A percentile compares a stretch with the other conserved stretches of the same genome.
phyloP scores from a whole-genome alignment of 2,888 invertebrate species.

The Sialis lutaria region DNA sequence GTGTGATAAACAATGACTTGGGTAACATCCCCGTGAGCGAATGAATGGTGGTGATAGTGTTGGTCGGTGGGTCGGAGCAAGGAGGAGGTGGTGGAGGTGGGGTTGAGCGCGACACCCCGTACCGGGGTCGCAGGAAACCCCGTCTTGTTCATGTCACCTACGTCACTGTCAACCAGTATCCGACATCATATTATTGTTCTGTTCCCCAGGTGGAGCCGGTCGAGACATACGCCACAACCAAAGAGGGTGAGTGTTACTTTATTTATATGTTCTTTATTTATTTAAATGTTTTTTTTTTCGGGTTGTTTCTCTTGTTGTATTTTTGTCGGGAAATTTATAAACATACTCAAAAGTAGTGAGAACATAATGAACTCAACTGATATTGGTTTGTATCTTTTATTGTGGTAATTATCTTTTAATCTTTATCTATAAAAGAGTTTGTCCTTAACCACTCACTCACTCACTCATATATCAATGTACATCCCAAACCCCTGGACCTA shows the following conservation, averaged over 20 bases:
- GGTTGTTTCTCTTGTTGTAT: neutral
- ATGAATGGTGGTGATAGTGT: conserved; percentile 50
- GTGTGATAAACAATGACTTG: too few relatives aligned
- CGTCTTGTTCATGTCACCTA: conserved; percentile 14
- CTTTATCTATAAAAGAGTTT: too few relatives aligned
- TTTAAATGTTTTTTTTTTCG: neutral
- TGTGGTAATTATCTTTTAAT: too few relatives aligned
- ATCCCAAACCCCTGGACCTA: too few relatives aligned
- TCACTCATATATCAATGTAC: too few relatives aligned
- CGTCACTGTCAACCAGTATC: conserved; percentile 13
- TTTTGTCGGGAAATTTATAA: neutral
- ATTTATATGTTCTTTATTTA: neutral
- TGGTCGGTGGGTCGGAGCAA: conserved; percentile 39
- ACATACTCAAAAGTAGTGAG: neutral
- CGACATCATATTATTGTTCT: neutral
- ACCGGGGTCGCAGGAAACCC: conserved; percentile 30
- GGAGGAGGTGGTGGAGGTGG: conserved; percentile 35
- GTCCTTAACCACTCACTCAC: too few relatives aligned
- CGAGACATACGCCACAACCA: conserved; percentile 67
- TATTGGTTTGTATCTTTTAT: too few relatives aligned
- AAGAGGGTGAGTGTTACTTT: conserved; percentile 51
- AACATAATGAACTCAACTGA: too few relatives aligned
- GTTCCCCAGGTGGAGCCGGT: conserved; percentile 33
- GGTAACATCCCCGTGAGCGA: neutral
- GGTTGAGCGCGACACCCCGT: conserved; percentile 49